Conservation (phyloP, 1,140 invertebrate species). For the Trichonephila clavipes region DNA sequence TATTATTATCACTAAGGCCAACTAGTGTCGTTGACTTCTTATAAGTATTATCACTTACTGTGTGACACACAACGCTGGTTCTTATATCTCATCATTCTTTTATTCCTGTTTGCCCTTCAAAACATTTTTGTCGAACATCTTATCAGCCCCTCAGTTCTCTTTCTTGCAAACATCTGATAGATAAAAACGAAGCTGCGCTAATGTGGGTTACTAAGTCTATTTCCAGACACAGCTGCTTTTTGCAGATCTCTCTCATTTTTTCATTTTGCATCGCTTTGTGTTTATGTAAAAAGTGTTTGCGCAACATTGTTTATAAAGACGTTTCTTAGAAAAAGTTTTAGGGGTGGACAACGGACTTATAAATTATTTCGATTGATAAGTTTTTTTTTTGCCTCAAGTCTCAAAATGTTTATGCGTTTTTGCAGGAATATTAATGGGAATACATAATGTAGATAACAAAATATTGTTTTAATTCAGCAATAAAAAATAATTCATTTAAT, state of each 20-base stretch:
- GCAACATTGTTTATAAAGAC: not conserved
- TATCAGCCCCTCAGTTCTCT: slow-evolving; percentile 32
- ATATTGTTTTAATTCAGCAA: no score
- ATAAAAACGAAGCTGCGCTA: slow-evolving; percentile 44
- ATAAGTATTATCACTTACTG: slow-evolving; percentile 27
- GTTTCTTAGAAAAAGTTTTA: not conserved
- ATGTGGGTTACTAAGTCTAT: slow-evolving; percentile 71
- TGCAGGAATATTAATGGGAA: not conserved
- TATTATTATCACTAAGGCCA: slow-evolving; percentile 43
- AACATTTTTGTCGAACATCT: slow-evolving; percentile 37
- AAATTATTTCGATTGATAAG: not conserved
- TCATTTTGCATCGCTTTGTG: not conserved
- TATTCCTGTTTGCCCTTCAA: slow-evolving; percentile 62
- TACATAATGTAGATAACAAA: no score
- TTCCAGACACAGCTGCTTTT: not conserved
- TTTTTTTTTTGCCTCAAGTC: not conserved
- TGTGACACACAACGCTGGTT: not conserved
- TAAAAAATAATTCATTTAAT: no score
- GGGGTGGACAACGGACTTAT: not conserved
- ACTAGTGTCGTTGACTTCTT: slow-evolving; percentile 58
- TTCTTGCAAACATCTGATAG: slow-evolving; percentile 39
- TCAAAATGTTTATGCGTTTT: not conserved
- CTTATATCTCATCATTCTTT: slow-evolving; percentile 49
- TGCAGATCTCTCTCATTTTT: not conserved
- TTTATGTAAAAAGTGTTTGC: not conserved